Conservation (phyloP, 2,888 invertebrate species). For the Macaria notata region DNA sequence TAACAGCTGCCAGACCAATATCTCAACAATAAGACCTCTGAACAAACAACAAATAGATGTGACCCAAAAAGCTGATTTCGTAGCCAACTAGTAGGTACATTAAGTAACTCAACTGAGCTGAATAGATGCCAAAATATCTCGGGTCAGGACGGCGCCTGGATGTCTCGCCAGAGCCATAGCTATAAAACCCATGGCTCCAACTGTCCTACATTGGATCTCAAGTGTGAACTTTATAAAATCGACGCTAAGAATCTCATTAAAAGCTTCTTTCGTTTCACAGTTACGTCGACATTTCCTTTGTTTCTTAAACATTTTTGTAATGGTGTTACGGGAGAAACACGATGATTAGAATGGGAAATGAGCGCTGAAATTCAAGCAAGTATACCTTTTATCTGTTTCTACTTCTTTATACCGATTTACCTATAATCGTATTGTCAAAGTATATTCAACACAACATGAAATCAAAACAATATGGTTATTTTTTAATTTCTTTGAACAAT, state of each 20-base stretch:
- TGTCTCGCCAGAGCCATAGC: conserved; percentile 40
- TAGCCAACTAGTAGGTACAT: conserved; percentile 16
- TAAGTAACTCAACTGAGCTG: conserved; percentile 25
- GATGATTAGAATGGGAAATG: no score
- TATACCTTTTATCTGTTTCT: no score
- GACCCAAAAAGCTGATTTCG: conserved; percentile 12
- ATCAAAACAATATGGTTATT: no score
- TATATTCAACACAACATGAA: no score
- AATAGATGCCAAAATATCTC: conserved; percentile 36
- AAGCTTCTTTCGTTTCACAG: conserved; percentile 15
- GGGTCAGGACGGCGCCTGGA: conserved; percentile 40
- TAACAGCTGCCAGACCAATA: no score
- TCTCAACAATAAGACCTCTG: no score
- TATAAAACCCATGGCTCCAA: conserved; percentile 19
- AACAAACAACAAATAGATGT: conserved; percentile 9
- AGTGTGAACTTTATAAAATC: conserved; percentile 24
- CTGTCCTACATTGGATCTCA: conserved; percentile 17
- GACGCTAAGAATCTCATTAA: conserved; percentile 18
- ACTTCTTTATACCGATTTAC: no score
- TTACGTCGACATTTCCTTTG: conserved; percentile 7
- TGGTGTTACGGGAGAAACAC: not conserved
- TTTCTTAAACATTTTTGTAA: conserved; percentile 11
- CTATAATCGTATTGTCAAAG: no score
- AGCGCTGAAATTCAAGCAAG: no score
- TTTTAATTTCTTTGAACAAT: no score